Conservation (phyloP, 2,888 invertebrate species). For the Dioctria rufipes region DNA sequence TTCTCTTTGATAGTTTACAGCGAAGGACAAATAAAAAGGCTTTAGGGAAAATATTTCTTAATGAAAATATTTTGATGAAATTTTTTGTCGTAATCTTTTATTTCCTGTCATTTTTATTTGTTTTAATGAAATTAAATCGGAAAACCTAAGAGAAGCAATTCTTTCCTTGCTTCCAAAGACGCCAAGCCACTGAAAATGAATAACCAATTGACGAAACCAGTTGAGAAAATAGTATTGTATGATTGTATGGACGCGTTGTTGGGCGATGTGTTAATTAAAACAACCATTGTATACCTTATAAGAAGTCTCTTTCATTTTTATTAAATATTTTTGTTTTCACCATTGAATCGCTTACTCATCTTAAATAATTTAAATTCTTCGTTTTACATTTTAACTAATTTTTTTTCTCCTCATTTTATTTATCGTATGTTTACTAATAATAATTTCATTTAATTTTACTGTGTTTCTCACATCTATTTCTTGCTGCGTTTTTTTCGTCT, state of each 20-base stretch:
- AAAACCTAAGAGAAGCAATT: too few species aligned
- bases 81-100: too few species aligned
- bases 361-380: constrained; percentile 44
- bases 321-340: constrained; percentile 36
- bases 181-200: too few species aligned
- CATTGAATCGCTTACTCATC: background rate
- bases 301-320: constrained; percentile 38
- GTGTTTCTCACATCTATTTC: constrained; percentile 30
- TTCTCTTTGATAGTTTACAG: too few species aligned
- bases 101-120: too few species aligned
- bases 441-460: constrained; percentile 30
- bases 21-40: too few species aligned
- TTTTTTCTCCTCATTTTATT: constrained; percentile 2
- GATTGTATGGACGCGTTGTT: too few species aligned
- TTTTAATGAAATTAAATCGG: background rate
- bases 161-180: too few species aligned
- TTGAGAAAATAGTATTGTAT: background rate
- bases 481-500: background rate
- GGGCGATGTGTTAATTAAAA: background rate
- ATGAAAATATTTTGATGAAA: too few species aligned
- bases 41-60: too few species aligned
- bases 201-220: too few species aligned
- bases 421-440: constrained; percentile 34
- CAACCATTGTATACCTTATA: constrained; percentile 22
- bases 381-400: constrained; percentile 32